Evolutionary conservation across 1,140 invertebrate genomes (phyloP).

Genomic region (Ceratoteleas bidentatus): DNA sequence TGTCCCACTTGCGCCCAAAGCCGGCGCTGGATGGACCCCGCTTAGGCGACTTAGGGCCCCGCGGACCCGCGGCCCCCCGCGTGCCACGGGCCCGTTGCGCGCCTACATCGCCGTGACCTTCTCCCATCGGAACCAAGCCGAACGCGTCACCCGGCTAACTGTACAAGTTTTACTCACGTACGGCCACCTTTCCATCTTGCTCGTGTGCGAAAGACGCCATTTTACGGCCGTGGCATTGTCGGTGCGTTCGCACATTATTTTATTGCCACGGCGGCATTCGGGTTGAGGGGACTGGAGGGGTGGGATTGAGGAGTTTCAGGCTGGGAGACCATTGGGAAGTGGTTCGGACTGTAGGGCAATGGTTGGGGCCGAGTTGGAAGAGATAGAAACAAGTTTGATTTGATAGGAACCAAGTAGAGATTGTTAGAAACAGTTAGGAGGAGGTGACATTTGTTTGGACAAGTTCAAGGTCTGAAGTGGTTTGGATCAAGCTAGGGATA

Average conservation of each 20-base stretch:
- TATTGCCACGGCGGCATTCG: background rate
- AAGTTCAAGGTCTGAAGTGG: too few relatives aligned
- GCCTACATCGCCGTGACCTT: slow-evolving; percentile 71
- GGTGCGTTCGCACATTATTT: slow-evolving; percentile 48
- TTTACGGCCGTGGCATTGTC: slow-evolving; percentile 48
- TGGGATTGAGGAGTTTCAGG: too few relatives aligned
- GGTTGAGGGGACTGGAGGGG: too few relatives aligned
- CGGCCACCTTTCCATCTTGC: slow-evolving; percentile 60
- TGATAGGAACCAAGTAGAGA: too few relatives aligned
- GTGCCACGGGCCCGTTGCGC: slow-evolving; percentile 69
- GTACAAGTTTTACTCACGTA: slow-evolving; percentile 71
- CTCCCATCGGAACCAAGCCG: slow-evolving; percentile 72
- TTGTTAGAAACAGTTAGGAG: too few relatives aligned
- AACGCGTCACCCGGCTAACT: slow-evolving; percentile 77
- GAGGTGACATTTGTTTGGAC: too few relatives aligned
- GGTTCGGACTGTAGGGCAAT: too few relatives aligned
- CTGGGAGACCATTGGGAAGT: too few relatives aligned
- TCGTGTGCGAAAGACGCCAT: slow-evolving; percentile 52
- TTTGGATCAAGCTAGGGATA: too few relatives aligned
- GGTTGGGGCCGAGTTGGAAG: too few relatives aligned
- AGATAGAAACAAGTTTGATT: too few relatives aligned
- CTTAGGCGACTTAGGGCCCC: slow-evolving; percentile 68
- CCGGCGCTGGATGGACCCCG: slow-evolving; percentile 63
- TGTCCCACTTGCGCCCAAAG: slow-evolving; percentile 77
- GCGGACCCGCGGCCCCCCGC: slow-evolving; percentile 56